phyloP scores from a whole-genome alignment of 2,888 invertebrate genomes.

The Caenorhabditis drosophilae region DNA sequence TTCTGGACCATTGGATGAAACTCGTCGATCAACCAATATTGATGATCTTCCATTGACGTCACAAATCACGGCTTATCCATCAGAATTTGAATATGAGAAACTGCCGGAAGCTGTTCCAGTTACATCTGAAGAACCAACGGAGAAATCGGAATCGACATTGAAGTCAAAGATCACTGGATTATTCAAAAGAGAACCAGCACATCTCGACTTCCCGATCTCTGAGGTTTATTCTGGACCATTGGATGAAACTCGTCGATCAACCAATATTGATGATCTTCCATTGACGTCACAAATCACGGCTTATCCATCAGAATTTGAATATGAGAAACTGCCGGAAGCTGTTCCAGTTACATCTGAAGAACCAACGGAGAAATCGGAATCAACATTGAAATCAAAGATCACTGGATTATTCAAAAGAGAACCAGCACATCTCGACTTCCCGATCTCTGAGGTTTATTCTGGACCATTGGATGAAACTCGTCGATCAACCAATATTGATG shows the following conservation, averaged over 20 bases:
- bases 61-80: background rate
- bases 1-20: background rate
- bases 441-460: conserved; percentile 24
- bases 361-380: conserved; percentile 19
- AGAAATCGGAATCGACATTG: background rate
- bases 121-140: background rate
- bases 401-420: background rate
- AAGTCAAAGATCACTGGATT: background rate
- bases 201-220: background rate
- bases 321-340: conserved; percentile 16
- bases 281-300: background rate
- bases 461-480: conserved; percentile 20
- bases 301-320: conserved; percentile 2
- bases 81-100: background rate
- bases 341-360: conserved; percentile 6
- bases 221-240: background rate
- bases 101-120: background rate
- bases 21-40: background rate
- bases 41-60: background rate
- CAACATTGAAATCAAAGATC: background rate
- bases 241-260: background rate
- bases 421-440: conserved; percentile 21
- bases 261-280: background rate
- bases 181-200: background rate
- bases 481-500: background rate